Percentiles rank a stretch among this genome's conserved stretches.
These are phyloP conservation scores for Euproctis similis DNA, from an alignment of 2,888 invertebrate genomes.

Conservation along the genomic window DNA sequence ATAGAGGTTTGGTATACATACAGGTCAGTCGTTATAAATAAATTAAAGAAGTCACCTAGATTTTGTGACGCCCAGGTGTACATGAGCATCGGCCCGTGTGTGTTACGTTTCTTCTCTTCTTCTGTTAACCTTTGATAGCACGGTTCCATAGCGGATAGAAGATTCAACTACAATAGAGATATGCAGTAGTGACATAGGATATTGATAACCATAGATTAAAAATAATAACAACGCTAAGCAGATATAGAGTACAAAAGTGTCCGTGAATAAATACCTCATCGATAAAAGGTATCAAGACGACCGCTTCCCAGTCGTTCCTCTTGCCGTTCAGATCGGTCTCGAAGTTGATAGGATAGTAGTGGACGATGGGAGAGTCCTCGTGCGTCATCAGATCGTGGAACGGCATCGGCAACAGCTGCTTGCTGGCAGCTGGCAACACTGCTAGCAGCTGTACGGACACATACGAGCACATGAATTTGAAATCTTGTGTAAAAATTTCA, in stretches of 20 bases:
- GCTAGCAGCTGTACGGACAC: constrained; percentile 80
- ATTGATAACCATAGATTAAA: too few species aligned
- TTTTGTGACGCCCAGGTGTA: constrained; percentile 80
- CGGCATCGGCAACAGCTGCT: constrained; percentile 82
- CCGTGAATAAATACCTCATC: constrained; percentile 88
- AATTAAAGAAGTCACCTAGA: too few species aligned
- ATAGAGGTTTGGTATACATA: too few species aligned
- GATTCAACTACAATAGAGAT: constrained; percentile 72
- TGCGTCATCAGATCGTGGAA: constrained; percentile 87
- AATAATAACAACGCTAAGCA: neutral
- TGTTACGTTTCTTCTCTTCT: constrained; percentile 85
- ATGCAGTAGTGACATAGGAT: too few species aligned
- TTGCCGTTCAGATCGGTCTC: constrained; percentile 97
- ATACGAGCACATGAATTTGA: too few species aligned
- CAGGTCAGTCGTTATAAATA: too few species aligned
- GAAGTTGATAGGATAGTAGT: constrained; percentile 94
- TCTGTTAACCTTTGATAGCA: constrained; percentile 79
- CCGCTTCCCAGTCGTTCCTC: constrained; percentile 96
- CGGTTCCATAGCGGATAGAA: constrained; percentile 85
- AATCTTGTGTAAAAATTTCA: too few species aligned
- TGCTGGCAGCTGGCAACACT: constrained; percentile 91
- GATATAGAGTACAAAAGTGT: neutral
- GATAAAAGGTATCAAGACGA: constrained; percentile 94
- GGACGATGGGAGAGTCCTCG: constrained; percentile 87
- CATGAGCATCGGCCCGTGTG: constrained; percentile 90